Conservation (phyloP, 2,797 vertebrate species). For the Siniperca undulata region DNA sequence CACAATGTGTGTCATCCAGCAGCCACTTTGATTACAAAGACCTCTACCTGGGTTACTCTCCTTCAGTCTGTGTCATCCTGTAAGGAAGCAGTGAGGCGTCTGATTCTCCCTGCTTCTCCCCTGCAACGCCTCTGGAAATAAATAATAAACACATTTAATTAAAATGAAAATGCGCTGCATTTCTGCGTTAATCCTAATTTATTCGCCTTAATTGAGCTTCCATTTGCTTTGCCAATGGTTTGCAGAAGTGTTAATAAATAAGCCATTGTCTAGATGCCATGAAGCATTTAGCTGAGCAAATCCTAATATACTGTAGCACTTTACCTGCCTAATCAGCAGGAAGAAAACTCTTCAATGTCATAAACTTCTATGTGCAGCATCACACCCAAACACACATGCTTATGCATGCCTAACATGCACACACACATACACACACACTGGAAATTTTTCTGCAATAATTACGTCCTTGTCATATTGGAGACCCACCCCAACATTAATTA, state of each 20-base stretch:
- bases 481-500: conserved; percentile 72
- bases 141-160: conserved; percentile 87
- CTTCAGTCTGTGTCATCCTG: conserved; percentile 44
- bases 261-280: conserved; percentile 80
- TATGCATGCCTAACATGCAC: not conserved
- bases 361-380: conserved; percentile 48
- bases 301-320: conserved; percentile 78
- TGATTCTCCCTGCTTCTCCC: conserved; percentile 38
- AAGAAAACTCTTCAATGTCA: conserved; percentile 69
- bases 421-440: conserved; percentile 12
- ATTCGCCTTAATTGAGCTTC: conserved; percentile 84
- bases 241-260: conserved; percentile 82
- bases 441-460: conserved; percentile 67
- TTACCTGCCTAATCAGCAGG: conserved; percentile 78
- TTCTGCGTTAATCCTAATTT: conserved; percentile 85
- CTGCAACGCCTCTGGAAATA: conserved; percentile 74
- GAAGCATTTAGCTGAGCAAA: conserved; percentile 81
- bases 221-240: conserved; percentile 79
- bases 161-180: conserved; percentile 82
- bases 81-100: conserved; percentile 53
- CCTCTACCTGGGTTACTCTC: conserved; percentile 44
- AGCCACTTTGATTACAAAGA: conserved; percentile 33
- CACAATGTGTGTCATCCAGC: conserved; percentile 28
- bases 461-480: conserved; percentile 68
- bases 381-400: conserved; percentile 1